Base-by-base conservation (phyloP, 2,888 invertebrate species). In the Keiferia lycopersicella region DNA sequence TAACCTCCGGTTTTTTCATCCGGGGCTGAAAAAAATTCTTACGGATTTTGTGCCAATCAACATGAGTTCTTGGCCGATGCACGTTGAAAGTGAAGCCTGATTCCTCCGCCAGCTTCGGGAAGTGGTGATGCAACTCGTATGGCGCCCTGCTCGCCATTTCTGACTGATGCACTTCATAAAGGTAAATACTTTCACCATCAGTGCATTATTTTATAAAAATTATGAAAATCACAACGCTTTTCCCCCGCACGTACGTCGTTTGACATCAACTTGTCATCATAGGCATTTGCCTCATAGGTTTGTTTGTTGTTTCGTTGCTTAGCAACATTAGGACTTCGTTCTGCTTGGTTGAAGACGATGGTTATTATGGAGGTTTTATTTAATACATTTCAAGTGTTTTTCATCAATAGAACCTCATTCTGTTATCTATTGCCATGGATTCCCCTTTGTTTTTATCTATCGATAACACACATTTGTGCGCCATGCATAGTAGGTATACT, bases 21-120 rank as follows among this genome's bases (percentile, higher is more conserved):
- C 26, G 26, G 6, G 6, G 26, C 2, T 34, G 10, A 34, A 34
- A 34, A 8, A 34, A 34, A 34, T 7, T 34, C 93, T 88, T 85
- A 95, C 95, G 93, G 77, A 95, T 93, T 81, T 93, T 93, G 78
- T 93, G 94, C 93, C 94, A 94, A 77, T 95, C 94, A 66, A 94
- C 90, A 66, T 91, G 89, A 39, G 92, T 87, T 67, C 93, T 90
- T 26, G 93, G 90, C 69, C 93, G 92, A 72, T 93, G 93, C 68
- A 90, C 92, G 72, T 94, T 94, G 75, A 95, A 95, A 64, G 92
- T 89, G 83, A 95, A 95, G 7, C 95, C 95, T 20, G 94, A 93
- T 73, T 95, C 95, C 77, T 93, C 93, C 4, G 95, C 95, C 67
- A 95, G 82, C 73, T 94, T 94, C 6, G 94, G 93, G 79, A 95